These are phyloP conservation scores for Lota lota DNA, from an alignment of 2,113 vertebrate species.

Conservation along the genomic window DNA sequence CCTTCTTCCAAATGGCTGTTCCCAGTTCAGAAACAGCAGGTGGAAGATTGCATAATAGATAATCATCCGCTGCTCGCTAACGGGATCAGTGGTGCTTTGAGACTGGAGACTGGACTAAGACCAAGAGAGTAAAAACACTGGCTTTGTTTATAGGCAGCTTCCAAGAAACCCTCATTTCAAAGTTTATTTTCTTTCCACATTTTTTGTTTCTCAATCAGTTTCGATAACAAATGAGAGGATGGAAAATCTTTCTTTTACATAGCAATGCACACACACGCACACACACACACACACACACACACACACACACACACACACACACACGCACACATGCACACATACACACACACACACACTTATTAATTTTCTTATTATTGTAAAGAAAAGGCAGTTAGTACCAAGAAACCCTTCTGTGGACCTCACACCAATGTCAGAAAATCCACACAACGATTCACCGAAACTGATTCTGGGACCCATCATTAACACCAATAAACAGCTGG, in stretches of 20 bases:
- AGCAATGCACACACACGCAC: slow-evolving; percentile 1
- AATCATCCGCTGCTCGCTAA: slow-evolving; percentile 28
- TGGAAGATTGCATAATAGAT: slow-evolving; percentile 53
- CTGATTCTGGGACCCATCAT: slow-evolving; percentile 33
- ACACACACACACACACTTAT: background rate
- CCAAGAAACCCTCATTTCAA: slow-evolving; percentile 34
- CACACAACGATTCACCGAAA: slow-evolving; percentile 35
- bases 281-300: slow-evolving; percentile 2
- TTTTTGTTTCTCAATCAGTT: slow-evolving; percentile 21
- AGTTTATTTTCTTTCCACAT: slow-evolving; percentile 40
- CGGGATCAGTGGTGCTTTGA: slow-evolving; percentile 43
- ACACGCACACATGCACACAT: too few species aligned
- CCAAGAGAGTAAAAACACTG: slow-evolving; percentile 3
- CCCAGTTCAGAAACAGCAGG: slow-evolving; percentile 27
- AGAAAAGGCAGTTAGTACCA: slow-evolving; percentile 55
- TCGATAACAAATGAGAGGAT: slow-evolving; percentile 3
- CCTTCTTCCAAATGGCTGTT: too few species aligned
- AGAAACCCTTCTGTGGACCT: slow-evolving; percentile 66
- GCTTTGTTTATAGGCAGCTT: slow-evolving; percentile 22
- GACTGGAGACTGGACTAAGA: slow-evolving; percentile 23
- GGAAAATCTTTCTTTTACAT: slow-evolving; percentile 8
- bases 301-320: background rate
- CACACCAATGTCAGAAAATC: slow-evolving; percentile 61
- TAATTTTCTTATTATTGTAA: slow-evolving; percentile 47
- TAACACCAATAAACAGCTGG: slow-evolving; percentile 6